Evolutionary conservation across 2,113 vertebrate species (phyloP), one percentile per base, ranked within the genome.

Genomic region (Bubo scandiacus): DNA sequence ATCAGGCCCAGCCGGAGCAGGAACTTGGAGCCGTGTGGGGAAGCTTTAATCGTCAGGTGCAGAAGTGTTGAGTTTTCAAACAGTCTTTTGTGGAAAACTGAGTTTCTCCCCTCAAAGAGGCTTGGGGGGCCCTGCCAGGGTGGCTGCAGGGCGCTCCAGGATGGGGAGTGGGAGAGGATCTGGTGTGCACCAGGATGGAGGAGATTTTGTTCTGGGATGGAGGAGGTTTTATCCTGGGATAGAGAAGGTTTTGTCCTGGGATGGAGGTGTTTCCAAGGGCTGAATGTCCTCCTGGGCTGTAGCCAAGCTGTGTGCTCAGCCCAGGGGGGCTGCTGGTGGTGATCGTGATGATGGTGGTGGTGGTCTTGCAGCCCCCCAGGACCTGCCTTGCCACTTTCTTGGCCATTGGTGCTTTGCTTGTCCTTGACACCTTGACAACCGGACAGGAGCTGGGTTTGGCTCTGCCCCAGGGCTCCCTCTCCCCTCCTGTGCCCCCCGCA

Each of bases 101-200:
- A 2, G 8, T 38, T 97, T 81, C 15, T 94, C 32, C 15, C 13
- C 11, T 58, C 52, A 38, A 6, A 79, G 52, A 71, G 26, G 12
- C 16, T 65, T n/a, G 6, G 47, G 47, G 32, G 19, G 4, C 15
- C 22, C 61, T 54, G 47, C 40, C 2, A 4, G 12, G 23, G 8
- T 3, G 10, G 12, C 52, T 74, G 32, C 0, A 5, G 43, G 4
- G 11, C 2, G 12, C 58, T 86, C 20, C 8, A 10, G 63, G 32
- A 16, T 63, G 34, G 42, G 30, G 47, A 66, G 23, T 0, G 0
- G 25, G 34, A 49, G 9, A 29, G 30, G 40, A 81, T 0, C 0
- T 70, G 49, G 11, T 45, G 36, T 72, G 52, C 42, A 8, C 4
- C 5, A 29, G 32, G 42, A 15, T 15, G 22, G 62, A 40, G 65